Percentiles rank a stretch among this genome's conserved stretches.
phyloP scores from a whole-genome alignment of 2,113 vertebrate genomes.

The Petrocephalus zakoni region DNA sequence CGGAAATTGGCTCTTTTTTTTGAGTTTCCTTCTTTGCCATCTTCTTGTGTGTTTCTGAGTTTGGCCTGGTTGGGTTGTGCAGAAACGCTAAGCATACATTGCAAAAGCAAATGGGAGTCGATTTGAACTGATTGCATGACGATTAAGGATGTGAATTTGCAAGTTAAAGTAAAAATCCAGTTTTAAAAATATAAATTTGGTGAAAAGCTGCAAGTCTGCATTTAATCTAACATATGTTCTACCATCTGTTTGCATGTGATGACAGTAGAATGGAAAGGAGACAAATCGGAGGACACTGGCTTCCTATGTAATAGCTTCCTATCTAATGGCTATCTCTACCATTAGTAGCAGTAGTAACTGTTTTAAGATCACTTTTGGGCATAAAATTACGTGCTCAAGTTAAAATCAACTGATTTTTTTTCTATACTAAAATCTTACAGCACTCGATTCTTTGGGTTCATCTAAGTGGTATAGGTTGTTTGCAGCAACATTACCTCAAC shows the following conservation, averaged over 20 bases:
- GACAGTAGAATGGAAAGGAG: not conserved
- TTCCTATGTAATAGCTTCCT: not conserved
- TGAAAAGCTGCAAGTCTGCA: not conserved
- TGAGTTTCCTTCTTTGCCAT: not conserved
- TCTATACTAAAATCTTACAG: not conserved
- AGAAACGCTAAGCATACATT: not conserved
- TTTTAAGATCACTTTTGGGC: not conserved
- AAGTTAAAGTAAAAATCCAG: not conserved
- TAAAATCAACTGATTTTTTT: too few species aligned
- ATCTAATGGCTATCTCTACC: not conserved
- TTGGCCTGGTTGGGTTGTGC: not conserved
- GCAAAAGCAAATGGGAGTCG: not conserved
- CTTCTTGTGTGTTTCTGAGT: not conserved
- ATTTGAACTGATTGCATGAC: not conserved
- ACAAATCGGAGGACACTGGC: not conserved
- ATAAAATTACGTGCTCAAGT: not conserved
- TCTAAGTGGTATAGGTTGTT: not conserved
- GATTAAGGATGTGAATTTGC: not conserved
- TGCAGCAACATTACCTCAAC: not conserved
- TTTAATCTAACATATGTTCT: not conserved
- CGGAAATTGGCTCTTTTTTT: not conserved
- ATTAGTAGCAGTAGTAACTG: not conserved
- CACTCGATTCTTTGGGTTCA: not conserved
- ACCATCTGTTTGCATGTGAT: not conserved
- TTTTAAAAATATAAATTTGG: not conserved